Conservation (phyloP, 23 tunicate genomes). For the Aplidium turbinatum region DNA sequence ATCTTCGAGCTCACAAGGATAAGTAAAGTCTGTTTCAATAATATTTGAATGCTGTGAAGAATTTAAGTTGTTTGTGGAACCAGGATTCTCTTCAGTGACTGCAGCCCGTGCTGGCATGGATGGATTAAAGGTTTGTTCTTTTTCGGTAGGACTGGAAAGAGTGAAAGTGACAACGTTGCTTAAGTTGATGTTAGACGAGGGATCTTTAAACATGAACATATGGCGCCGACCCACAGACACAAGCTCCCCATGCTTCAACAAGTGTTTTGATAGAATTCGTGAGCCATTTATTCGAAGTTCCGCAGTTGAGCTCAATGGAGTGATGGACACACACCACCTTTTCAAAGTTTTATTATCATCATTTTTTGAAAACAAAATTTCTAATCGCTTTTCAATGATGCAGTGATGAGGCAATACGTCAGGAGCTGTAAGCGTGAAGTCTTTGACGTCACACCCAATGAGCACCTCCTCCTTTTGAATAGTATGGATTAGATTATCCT, state of each 20-base stretch:
- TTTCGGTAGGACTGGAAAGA: neutral
- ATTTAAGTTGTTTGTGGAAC: too few species aligned
- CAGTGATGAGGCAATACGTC: constrained; percentile 72
- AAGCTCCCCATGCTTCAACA: constrained; percentile 34
- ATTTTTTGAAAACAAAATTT: neutral
- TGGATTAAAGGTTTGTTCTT: neutral
- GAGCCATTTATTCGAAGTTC: neutral
- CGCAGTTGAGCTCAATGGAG: constrained; percentile 2
- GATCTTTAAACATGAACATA: constrained; percentile 56
- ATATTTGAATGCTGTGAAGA: neutral
- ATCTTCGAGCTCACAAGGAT: constrained; percentile 24
- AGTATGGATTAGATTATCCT: constrained; percentile 8
- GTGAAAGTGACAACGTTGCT: too few species aligned
- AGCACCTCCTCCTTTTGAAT: constrained; percentile 22
- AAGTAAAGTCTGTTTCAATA: constrained; percentile 24
- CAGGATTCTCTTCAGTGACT: too few species aligned
- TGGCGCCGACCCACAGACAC: constrained; percentile 35
- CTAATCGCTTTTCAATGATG: constrained; percentile 23
- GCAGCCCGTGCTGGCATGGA: neutral
- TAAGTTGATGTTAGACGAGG: neutral
- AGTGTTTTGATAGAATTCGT: neutral
- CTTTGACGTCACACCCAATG: constrained; percentile 43
- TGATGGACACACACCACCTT: constrained; percentile 10
- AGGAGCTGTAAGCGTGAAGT: constrained; percentile 25
- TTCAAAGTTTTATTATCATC: neutral